These are phyloP conservation scores for Piaya cayana DNA, from an alignment of 2,113 vertebrate species.

Conservation along the genomic window DNA sequence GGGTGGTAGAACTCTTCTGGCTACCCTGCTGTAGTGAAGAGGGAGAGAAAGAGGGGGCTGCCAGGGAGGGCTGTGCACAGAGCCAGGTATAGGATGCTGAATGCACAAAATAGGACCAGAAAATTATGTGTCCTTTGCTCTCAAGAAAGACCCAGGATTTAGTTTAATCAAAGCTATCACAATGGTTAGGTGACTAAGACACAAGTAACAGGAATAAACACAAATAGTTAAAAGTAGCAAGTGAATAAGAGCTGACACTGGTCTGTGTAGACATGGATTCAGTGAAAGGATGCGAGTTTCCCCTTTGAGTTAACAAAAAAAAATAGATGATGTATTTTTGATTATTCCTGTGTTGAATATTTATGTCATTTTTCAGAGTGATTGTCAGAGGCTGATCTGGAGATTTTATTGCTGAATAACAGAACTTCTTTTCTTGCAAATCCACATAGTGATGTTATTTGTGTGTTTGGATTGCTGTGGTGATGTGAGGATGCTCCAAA, in stretches of 20 bases:
- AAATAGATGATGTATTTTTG: not conserved
- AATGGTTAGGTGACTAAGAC: not conserved
- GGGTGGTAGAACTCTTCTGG: not conserved
- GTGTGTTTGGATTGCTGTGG: not conserved
- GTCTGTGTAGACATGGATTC: not conserved
- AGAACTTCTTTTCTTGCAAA: slow-evolving; percentile 15
- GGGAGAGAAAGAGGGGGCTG: not conserved
- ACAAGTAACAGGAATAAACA: not conserved
- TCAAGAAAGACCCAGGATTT: not conserved
- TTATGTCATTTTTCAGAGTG: not conserved
- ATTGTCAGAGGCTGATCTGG: not conserved
- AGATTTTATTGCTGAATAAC: slow-evolving; percentile 14
- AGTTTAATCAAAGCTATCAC: not conserved
- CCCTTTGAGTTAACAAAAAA: not conserved
- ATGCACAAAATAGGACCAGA: not conserved
- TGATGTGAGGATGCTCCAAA: not conserved
- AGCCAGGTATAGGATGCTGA: not conserved
- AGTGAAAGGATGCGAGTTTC: not conserved
- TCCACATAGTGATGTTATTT: not conserved
- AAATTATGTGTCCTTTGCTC: not conserved
- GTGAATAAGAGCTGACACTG: not conserved
- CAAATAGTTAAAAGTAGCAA: not conserved
- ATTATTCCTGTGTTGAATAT: not conserved
- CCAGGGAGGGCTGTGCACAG: not conserved
- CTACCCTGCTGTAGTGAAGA: not conserved